Percentiles rank a stretch among this genome's conserved stretches.
Evolutionary conservation across 2,888 invertebrate species (phyloP).

Genomic region (Protophormia terraenovae): DNA sequence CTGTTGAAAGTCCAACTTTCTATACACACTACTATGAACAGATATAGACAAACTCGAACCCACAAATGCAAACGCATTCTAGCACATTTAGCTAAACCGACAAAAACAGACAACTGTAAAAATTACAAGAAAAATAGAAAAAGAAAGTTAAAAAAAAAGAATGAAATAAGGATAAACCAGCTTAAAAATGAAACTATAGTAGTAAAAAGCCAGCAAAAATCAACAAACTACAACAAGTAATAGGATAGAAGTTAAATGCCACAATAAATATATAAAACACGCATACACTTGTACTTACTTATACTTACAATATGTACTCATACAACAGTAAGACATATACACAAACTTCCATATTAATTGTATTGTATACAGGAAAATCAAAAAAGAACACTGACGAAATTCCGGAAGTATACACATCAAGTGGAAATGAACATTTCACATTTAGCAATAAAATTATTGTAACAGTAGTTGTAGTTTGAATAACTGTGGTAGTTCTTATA

Average conservation of each 20-base stretch:
- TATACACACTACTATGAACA: background rate
- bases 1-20: slow-evolving; percentile 31
- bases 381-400: slow-evolving; percentile 29
- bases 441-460: background rate
- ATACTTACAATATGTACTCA: too few relatives aligned
- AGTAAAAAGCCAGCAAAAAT: slow-evolving; percentile 14
- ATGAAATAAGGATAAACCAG: background rate
- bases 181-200: slow-evolving; percentile 15
- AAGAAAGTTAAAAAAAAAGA: background rate
- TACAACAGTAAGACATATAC: too few relatives aligned
- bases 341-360: background rate
- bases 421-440: slow-evolving; percentile 54
- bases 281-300: slow-evolving; percentile 21
- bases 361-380: background rate
- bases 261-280: slow-evolving; percentile 39
- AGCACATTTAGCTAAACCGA: background rate
- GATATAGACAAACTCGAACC: background rate
- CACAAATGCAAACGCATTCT: background rate
- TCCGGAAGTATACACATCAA: slow-evolving; percentile 45
- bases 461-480: background rate
- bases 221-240: slow-evolving; percentile 23
- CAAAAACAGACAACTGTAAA: background rate
- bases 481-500: background rate
- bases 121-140: background rate
- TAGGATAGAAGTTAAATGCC: slow-evolving; percentile 54